Base-by-base conservation (phyloP, 2,113 vertebrate genomes). In the Aldabrachelys gigantea region DNA sequence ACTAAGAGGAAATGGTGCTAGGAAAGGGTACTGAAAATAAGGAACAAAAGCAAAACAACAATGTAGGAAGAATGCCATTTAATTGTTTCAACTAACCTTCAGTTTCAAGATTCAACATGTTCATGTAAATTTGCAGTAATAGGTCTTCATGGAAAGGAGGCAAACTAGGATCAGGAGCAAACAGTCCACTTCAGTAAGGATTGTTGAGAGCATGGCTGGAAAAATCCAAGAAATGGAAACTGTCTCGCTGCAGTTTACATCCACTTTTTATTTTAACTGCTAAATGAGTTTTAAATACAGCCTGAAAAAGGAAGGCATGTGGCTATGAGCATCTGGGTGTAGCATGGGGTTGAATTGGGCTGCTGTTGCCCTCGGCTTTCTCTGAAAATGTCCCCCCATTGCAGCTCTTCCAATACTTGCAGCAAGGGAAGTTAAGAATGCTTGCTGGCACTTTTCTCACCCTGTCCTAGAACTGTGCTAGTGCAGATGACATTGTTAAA, bases 61-160 rank as follows among this genome's bases (percentile, higher is more conserved):
- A 12, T 27, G 56, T 17, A 49, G 59, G 75, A 27, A 41, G 38
- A 78, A 47, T 78, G 75, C 47, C 10, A 47, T 78, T 78, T 44
- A 76, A 76, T 47, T 47, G 38, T 12, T 44, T 54, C 14, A 9
- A 59, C 41, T 1, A 16, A 29, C 6, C 2, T 10, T 6, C 24
- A 7, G 17, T 53, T 0, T 0, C 25, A 25, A 35, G 38, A 10
- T 57, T 80, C 3, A 1, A 17, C 0, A 27, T 50, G 6, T 59
- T 4, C 3, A 35, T 49, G 24, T 1, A 44, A 24, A 27, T 47
- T 47, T 78, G 8, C 65, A 72, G 41, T 47, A 76, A 22, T 76
- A 44, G 38, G 38, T 25, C 24, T 25, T 11, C 41, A 2, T 44
- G 41, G 41, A 78, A 47, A 78, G 41, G 75, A 29, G 25, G 12